Percentiles rank a stretch among this genome's conserved stretches.
Conservation (phyloP, 2,888 invertebrate species). For the Lydus trimaculatus region DNA sequence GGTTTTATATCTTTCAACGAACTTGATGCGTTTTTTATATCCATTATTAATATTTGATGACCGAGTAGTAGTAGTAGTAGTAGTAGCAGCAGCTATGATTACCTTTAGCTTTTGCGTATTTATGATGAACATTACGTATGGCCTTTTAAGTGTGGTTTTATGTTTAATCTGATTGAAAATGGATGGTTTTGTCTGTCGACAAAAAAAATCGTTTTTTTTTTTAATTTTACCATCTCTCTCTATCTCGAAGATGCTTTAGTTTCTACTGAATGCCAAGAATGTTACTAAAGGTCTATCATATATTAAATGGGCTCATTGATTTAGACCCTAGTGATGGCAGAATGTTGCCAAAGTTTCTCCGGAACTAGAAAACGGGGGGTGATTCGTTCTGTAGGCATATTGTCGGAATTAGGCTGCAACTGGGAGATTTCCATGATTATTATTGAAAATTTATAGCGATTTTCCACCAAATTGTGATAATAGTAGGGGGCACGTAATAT, state of each 20-base stretch:
- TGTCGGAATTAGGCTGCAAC: not conserved
- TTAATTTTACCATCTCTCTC: conserved; percentile 3
- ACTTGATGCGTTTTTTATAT: conserved; percentile 35
- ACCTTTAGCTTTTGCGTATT: conserved; percentile 14
- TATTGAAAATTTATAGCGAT: not conserved
- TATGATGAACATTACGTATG: conserved; percentile 18
- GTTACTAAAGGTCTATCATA: conserved; percentile 48
- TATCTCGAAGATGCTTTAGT: conserved; percentile 25
- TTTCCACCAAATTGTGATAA: not conserved
- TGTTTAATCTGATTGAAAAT: conserved; percentile 11
- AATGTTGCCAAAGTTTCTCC: not conserved
- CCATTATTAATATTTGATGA: conserved; percentile 34
- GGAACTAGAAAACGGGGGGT: not conserved
- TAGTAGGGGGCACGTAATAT: not conserved
- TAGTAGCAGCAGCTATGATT: conserved; percentile 20
- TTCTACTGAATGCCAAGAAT: conserved; percentile 42
- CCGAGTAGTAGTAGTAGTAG: not conserved
- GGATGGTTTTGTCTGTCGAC: conserved; percentile 2
- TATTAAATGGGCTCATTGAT: conserved; percentile 43
- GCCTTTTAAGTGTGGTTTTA: conserved; percentile 23
- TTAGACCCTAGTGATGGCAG: conserved; percentile 34
- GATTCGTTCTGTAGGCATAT: not conserved
- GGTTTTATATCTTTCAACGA: conserved; percentile 28
- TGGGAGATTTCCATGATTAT: not conserved
- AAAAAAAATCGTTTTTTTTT: not conserved